Conservation (phyloP, 2,797 vertebrate species). For the Lithobates sylvaticus region DNA sequence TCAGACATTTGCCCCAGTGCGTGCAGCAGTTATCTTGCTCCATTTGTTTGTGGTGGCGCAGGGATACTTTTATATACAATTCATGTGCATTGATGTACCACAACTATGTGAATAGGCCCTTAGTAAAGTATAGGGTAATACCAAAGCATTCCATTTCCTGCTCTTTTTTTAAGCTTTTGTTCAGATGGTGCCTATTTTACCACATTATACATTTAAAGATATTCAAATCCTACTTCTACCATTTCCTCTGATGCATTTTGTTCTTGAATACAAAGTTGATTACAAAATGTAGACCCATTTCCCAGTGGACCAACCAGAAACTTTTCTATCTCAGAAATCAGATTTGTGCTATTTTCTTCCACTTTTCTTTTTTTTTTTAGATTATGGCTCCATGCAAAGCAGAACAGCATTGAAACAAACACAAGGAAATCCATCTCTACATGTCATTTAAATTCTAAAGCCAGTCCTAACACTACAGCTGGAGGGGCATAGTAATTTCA, state of each 20-base stretch:
- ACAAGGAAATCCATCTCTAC: conserved; percentile 48
- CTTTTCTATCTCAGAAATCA: conserved; percentile 28
- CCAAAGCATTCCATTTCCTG: neutral
- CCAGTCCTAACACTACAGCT: conserved; percentile 44
- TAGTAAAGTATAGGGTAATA: too few species aligned
- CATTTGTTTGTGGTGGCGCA: too few species aligned
- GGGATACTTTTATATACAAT: too few species aligned
- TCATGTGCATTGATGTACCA: too few species aligned
- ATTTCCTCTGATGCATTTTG: conserved; percentile 7
- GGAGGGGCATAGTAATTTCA: conserved; percentile 60
- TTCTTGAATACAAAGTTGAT: neutral
- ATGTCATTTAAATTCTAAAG: conserved; percentile 34
- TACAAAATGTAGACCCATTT: conserved; percentile 20
- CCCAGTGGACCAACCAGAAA: conserved; percentile 37
- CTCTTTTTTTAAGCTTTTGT: neutral
- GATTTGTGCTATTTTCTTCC: conserved; percentile 29
- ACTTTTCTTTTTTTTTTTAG: conserved; percentile 32
- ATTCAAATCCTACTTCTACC: neutral
- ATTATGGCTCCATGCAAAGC: conserved; percentile 33
- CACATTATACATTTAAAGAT: neutral
- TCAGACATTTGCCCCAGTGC: too few species aligned
- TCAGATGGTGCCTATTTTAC: neutral
- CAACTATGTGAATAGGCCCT: too few species aligned
- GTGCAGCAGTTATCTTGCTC: too few species aligned
- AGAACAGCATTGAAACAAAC: conserved; percentile 36